These are phyloP conservation scores for Pangasius macronema DNA, from an alignment of 2,797 vertebrate genomes.

Conservation along the genomic window DNA sequence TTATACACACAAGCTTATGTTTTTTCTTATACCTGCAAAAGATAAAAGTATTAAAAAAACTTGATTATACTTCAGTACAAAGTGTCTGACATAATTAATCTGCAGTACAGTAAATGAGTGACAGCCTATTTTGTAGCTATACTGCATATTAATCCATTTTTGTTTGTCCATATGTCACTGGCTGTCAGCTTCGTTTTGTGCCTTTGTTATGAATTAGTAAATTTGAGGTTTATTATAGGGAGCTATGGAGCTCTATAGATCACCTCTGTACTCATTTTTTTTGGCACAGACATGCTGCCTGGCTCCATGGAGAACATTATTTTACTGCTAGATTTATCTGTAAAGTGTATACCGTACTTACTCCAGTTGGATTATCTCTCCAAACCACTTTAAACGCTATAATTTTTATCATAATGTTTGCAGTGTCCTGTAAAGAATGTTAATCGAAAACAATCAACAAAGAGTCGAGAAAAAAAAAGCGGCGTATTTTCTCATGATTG, in stretches of 20 bases:
- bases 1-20: too few species aligned
- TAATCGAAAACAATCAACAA: neutral
- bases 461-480: neutral
- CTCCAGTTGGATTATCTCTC: neutral
- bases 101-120: neutral
- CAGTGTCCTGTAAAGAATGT: neutral
- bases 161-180: neutral
- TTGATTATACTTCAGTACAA: too few species aligned
- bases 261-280: too few species aligned
- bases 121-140: neutral
- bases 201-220: neutral
- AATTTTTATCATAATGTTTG: slow-evolving; percentile 11
- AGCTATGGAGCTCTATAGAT: neutral
- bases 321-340: neutral
- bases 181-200: neutral
- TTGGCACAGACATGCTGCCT: neutral
- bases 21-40: too few species aligned
- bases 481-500: slow-evolving; percentile 18
- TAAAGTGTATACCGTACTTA: neutral
- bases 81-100: neutral
- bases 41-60: too few species aligned
- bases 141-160: neutral
- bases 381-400: neutral
- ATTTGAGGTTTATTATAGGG: neutral
- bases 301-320: neutral